These are phyloP conservation scores for Myzus persicae DNA, from an alignment of 1,140 invertebrate species.

Conservation along the genomic window DNA sequence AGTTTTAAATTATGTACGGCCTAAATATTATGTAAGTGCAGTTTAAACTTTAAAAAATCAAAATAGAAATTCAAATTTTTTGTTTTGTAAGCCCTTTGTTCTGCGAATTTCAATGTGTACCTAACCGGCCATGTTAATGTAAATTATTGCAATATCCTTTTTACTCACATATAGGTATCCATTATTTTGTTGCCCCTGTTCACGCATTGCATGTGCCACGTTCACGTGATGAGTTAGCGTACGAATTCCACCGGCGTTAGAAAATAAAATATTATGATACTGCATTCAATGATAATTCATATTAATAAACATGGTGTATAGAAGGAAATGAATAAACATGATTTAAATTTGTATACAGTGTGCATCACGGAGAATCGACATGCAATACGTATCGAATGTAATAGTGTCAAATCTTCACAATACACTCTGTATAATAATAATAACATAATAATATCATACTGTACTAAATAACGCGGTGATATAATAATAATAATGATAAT, in stretches of 20 bases:
- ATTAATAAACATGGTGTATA: not conserved
- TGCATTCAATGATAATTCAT: not conserved
- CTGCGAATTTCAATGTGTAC: not conserved
- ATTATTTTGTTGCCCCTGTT: not conserved
- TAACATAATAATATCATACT: not conserved
- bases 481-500: not conserved
- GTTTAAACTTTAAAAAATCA: not conserved
- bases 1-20: not conserved
- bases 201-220: constrained; percentile 10
- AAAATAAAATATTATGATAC: not conserved
- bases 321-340: not conserved
- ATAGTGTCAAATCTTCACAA: not conserved
- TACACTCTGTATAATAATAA: not conserved
- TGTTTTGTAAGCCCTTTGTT: not conserved
- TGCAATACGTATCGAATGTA: not conserved
- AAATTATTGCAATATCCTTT: too few relatives aligned
- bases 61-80: not conserved
- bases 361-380: not conserved
- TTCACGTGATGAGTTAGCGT: constrained; percentile 27
- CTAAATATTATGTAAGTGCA: too few relatives aligned
- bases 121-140: not conserved
- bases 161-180: not conserved
- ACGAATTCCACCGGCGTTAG: not conserved
- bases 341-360: not conserved
- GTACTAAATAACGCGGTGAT: not conserved